phyloP scores from a whole-genome alignment of 92 coral and sea anemone genomes.

The Siderastrea radians region DNA sequence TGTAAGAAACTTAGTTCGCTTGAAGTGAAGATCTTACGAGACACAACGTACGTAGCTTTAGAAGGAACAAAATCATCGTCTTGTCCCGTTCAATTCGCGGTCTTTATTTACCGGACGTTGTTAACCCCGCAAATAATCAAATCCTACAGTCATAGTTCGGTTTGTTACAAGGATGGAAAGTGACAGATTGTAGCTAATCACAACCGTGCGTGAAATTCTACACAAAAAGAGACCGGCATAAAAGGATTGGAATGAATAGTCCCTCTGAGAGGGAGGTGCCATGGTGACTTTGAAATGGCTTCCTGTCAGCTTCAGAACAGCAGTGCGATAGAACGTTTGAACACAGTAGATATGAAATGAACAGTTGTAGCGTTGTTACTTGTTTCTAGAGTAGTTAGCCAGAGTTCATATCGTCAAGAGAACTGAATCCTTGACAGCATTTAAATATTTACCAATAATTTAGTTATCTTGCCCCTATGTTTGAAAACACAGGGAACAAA shows the following conservation, averaged over 20 bases:
- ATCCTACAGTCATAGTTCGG: conserved; percentile 27
- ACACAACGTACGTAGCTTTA: conserved; percentile 24
- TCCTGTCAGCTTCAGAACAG: background rate
- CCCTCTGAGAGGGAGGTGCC: background rate
- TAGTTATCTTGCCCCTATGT: too few relatives aligned
- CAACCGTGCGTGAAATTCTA: background rate
- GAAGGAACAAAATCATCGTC: background rate
- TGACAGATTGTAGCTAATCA: background rate
- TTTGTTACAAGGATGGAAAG: conserved; percentile 11
- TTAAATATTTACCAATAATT: background rate
- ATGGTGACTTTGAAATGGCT: background rate
- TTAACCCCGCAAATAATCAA: conserved; percentile 16
- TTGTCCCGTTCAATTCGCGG: conserved; percentile 11
- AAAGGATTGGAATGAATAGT: background rate
- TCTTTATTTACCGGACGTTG: background rate
- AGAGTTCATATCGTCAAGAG: background rate
- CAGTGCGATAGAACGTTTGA: conserved; percentile 4
- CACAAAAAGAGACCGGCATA: background rate
- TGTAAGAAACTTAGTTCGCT: background rate
- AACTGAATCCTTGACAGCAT: background rate
- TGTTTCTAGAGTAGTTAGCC: background rate
- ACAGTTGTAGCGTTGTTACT: background rate
- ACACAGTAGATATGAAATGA: background rate
- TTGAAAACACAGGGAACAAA: background rate
- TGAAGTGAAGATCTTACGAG: background rate